Evolutionary conservation across 2,113 vertebrate species (phyloP).

Genomic region (Strix aluco): DNA sequence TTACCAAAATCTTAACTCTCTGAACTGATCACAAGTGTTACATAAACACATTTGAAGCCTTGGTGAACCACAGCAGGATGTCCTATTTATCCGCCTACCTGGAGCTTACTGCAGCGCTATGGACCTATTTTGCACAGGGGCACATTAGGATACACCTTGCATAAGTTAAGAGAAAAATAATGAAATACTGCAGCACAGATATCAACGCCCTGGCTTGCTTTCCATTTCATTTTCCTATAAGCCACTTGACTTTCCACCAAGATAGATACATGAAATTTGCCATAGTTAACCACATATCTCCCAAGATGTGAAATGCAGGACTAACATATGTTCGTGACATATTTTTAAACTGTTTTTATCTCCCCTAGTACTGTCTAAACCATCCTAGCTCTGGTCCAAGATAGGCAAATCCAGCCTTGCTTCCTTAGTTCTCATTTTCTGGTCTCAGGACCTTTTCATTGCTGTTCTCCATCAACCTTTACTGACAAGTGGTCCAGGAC

Average conservation of each 20-base stretch:
- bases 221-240: neutral
- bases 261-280: neutral
- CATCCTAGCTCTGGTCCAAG: neutral
- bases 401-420: neutral
- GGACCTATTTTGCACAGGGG: neutral
- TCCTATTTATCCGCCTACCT: neutral
- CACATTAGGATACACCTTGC: neutral
- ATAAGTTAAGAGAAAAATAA: neutral
- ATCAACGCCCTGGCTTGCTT: neutral
- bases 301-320: neutral
- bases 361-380: neutral
- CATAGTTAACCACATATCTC: neutral
- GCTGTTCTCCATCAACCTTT: neutral
- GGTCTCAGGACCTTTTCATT: neutral
- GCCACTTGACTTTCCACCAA: neutral
- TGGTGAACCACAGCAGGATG: neutral
- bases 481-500: neutral
- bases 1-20: neutral
- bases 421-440: neutral
- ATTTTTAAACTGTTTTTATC: neutral
- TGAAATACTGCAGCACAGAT: neutral
- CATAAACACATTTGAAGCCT: neutral
- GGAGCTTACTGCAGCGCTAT: neutral
- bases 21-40: neutral
- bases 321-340: rapidly evolving